Conservation (phyloP, 2,797 vertebrate genomes). For the Aldrovandia affinis region DNA sequence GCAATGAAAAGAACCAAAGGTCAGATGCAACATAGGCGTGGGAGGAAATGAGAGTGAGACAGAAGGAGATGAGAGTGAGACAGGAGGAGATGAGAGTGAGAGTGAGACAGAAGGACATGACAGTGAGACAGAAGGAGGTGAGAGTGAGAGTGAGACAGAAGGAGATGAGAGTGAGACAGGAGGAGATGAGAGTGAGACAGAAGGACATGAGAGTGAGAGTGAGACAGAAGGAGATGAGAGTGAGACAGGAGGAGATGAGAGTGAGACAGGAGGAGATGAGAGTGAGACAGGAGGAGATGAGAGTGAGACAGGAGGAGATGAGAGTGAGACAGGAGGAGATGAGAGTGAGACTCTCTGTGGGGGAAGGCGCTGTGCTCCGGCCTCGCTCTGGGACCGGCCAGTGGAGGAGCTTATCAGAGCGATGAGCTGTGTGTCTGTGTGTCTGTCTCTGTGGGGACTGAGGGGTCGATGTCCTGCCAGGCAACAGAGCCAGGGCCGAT, state of each 20-base stretch:
- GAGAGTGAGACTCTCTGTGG: no score
- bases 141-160: no score
- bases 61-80: background rate
- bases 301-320: background rate
- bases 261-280: background rate
- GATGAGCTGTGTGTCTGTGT: background rate
- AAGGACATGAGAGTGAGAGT: background rate
- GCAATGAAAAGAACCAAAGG: background rate
- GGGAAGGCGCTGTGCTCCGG: no score
- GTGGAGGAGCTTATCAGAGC: background rate
- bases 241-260: no score
- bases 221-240: background rate
- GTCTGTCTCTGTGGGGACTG: background rate
- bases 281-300: background rate
- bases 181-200: background rate
- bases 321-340: background rate
- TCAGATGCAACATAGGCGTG: background rate
- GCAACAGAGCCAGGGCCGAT: background rate
- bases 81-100: background rate
- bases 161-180: background rate
- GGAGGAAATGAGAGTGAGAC: background rate
- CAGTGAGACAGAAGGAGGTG: background rate
- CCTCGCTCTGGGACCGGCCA: background rate
- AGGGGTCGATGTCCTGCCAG: background rate
- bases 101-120: background rate